Percentiles rank a stretch among this genome's conserved stretches.
phyloP scores from a whole-genome alignment of 2,797 vertebrate species.

The Enteromius trimaculatus region DNA sequence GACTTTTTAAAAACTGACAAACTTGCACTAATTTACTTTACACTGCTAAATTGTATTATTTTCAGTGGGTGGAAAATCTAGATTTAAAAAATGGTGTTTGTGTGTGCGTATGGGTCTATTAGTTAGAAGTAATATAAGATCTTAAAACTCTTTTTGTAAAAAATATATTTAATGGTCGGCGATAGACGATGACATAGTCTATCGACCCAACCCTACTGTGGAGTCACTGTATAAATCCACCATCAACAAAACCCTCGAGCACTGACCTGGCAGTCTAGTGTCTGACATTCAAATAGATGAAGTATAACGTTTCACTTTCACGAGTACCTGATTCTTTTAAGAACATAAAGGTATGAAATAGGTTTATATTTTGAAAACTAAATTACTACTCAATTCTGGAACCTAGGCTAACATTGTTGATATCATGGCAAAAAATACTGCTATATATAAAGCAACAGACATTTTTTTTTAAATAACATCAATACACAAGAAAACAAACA shows the following conservation, averaged over 20 bases:
- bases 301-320: background rate
- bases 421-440: background rate
- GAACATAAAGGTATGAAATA: background rate
- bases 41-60: too few relatives aligned
- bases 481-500: background rate
- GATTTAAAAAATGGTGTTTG: too few relatives aligned
- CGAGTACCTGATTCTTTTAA: background rate
- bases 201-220: too few relatives aligned
- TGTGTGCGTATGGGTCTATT: too few relatives aligned
- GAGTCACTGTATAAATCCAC: background rate
- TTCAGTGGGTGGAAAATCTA: too few relatives aligned
- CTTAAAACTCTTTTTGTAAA: background rate
- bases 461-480: background rate
- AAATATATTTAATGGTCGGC: too few relatives aligned
- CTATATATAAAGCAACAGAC: background rate
- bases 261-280: background rate
- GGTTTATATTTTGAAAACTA: background rate
- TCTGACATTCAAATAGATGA: background rate
- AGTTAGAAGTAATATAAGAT: constrained; percentile 1
- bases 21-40: too few relatives aligned
- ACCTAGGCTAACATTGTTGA: background rate
- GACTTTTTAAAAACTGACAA: too few relatives aligned
- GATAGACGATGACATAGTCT: too few relatives aligned
- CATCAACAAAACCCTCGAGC: background rate
- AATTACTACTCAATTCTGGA: background rate